Evolutionary conservation across 2,888 invertebrate genomes (phyloP).

Genomic region (Synergus itoensis): DNA sequence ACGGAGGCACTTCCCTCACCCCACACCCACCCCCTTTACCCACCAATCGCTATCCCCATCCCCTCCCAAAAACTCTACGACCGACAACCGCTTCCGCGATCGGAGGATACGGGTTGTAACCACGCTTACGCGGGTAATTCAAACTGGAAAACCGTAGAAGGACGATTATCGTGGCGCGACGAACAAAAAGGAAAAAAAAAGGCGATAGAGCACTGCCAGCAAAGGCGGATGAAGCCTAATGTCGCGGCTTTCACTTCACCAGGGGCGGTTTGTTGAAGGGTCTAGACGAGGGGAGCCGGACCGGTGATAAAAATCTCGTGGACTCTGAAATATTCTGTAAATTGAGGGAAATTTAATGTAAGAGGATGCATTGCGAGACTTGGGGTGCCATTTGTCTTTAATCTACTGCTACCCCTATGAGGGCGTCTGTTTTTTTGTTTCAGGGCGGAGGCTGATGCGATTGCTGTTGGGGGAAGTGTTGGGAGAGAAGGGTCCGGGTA

Average conservation of each 20-base stretch:
- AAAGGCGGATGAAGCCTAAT: slow-evolving; percentile 30
- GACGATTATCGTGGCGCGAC: slow-evolving; percentile 32
- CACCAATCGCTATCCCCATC: slow-evolving; percentile 48
- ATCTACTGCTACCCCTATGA: slow-evolving; percentile 33
- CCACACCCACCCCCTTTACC: slow-evolving; percentile 12
- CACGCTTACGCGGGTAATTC: slow-evolving; percentile 33
- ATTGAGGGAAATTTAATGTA: slow-evolving; percentile 29
- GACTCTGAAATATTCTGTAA: not conserved
- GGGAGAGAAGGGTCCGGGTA: slow-evolving; percentile 34
- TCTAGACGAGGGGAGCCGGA: slow-evolving; percentile 25
- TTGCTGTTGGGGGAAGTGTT: not conserved
- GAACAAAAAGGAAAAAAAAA: slow-evolving; percentile 13
- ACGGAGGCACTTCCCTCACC: slow-evolving; percentile 29
- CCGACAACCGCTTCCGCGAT: slow-evolving; percentile 42
- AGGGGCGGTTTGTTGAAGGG: slow-evolving; percentile 36
- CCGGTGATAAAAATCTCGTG: slow-evolving; percentile 5
- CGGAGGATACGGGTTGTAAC: slow-evolving; percentile 53
- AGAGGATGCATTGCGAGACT: not conserved
- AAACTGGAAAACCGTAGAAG: slow-evolving; percentile 30
- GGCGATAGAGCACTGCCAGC: slow-evolving; percentile 18
- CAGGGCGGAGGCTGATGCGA: slow-evolving; percentile 26
- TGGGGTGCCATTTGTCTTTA: slow-evolving; percentile 9
- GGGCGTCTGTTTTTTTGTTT: slow-evolving; percentile 11
- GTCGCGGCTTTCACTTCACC: slow-evolving; percentile 43
- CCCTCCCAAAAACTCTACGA: slow-evolving; percentile 49